Conservation (phyloP, 2,888 invertebrate genomes). For the Mycalesis mineus region DNA sequence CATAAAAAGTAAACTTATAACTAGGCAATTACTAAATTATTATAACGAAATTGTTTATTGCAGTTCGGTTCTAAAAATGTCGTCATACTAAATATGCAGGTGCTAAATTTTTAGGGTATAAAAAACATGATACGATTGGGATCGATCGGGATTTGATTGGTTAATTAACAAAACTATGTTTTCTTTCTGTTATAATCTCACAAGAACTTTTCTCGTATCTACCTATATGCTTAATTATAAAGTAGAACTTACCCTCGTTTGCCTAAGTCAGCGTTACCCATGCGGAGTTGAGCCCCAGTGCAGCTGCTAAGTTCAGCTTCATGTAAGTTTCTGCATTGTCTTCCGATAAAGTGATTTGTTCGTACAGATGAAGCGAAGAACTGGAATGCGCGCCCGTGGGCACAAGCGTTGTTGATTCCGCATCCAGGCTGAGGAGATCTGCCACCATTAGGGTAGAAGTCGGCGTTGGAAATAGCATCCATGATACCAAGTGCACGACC, state of each 20-base stretch:
- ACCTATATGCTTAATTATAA: no score
- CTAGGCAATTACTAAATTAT: no score
- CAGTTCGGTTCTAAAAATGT: no score
- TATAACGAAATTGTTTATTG: no score
- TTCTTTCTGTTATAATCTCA: no score
- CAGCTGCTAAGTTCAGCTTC: constrained; percentile 34
- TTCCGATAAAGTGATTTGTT: constrained; percentile 36
- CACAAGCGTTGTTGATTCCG: constrained; percentile 35
- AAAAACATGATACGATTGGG: no score
- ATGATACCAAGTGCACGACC: constrained; percentile 40
- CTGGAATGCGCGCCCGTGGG: constrained; percentile 37
- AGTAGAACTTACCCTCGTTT: constrained; percentile 33
- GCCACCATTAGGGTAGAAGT: constrained; percentile 47
- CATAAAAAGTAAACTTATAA: no score
- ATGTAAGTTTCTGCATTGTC: constrained; percentile 30
- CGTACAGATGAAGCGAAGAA: constrained; percentile 39
- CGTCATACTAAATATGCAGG: no score
- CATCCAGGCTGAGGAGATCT: constrained; percentile 38
- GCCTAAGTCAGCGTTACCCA: constrained; percentile 34
- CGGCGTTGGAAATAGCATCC: constrained; percentile 36
- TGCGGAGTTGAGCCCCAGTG: constrained; percentile 27
- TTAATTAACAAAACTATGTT: no score
- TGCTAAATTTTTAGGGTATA: no score
- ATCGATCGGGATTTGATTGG: no score
- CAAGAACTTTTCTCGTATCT: no score